Percentiles rank a stretch among this genome's conserved stretches.
Evolutionary conservation across 2,113 vertebrate genomes (phyloP).

Genomic region (Chaetops frenatus): DNA sequence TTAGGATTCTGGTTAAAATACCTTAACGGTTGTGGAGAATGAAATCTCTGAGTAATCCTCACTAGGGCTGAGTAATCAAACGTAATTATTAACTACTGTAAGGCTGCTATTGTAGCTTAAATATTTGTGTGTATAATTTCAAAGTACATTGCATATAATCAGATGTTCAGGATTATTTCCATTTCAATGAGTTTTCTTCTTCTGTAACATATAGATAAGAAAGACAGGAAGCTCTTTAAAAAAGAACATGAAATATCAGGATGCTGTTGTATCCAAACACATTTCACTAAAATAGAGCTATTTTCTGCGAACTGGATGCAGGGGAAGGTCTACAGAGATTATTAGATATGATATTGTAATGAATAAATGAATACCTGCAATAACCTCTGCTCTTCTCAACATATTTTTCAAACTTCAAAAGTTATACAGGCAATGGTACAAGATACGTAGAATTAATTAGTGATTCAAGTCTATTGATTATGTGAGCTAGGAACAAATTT

Average conservation of each 20-base stretch:
- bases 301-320: background rate
- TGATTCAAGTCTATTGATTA: background rate
- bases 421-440: background rate
- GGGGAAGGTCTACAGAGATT: background rate
- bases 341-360: background rate
- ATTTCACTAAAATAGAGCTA: background rate
- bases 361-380: background rate
- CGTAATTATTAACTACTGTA: background rate
- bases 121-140: background rate
- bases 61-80: background rate
- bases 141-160: background rate
- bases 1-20: background rate
- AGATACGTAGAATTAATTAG: background rate
- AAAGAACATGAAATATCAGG: background rate
- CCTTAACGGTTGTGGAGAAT: background rate
- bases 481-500: background rate
- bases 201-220: background rate
- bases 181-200: background rate
- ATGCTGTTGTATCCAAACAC: background rate
- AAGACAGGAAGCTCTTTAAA: background rate
- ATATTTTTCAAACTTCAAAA: background rate
- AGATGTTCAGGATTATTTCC: background rate
- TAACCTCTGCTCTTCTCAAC: background rate
- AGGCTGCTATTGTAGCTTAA: background rate
- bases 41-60: background rate